Evolutionary conservation across 1,140 invertebrate genomes (phyloP).

Genomic region (Drosophila virilis): DNA sequence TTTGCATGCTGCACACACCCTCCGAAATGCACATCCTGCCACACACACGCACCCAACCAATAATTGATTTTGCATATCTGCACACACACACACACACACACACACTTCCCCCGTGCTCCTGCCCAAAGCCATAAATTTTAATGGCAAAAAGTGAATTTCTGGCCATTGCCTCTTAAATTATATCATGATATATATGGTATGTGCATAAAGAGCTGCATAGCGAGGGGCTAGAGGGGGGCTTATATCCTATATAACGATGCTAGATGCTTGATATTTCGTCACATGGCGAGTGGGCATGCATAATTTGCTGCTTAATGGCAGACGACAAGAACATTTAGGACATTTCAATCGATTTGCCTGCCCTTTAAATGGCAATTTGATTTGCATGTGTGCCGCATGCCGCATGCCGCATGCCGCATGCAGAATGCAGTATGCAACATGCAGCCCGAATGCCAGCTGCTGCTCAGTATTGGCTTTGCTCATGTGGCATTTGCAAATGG

Average conservation of each 20-base stretch:
- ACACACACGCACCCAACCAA: slow-evolving; percentile 17
- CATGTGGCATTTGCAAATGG: slow-evolving; percentile 4
- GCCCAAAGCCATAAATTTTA: slow-evolving; percentile 70
- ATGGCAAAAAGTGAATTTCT: slow-evolving; percentile 66
- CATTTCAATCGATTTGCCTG: slow-evolving; percentile 38
- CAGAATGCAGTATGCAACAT: slow-evolving; percentile 9
- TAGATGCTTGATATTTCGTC: slow-evolving; percentile 49
- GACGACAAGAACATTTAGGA: slow-evolving; percentile 25
- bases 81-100: not conserved
- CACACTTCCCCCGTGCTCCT: slow-evolving; percentile 26
- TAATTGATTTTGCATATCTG: slow-evolving; percentile 2
- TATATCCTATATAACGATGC: slow-evolving; percentile 8
- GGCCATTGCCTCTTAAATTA: slow-evolving; percentile 53
- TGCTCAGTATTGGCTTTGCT: not conserved
- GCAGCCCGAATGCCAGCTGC: slow-evolving; percentile 9
- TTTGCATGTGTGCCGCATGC: slow-evolving; percentile 46
- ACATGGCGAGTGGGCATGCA: slow-evolving; percentile 78
- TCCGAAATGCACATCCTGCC: slow-evolving; percentile 33
- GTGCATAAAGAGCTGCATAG: not conserved
- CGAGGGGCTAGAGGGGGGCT: not conserved
- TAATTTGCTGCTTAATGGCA: slow-evolving; percentile 74
- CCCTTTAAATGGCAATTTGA: slow-evolving; percentile 48
- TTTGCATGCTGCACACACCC: slow-evolving; percentile 68
- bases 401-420: slow-evolving; percentile 5
- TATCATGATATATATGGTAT: slow-evolving; percentile 15